A percentile compares a stretch with the other conserved stretches of the same genome.
These are phyloP conservation scores for Ophthalmolycus amberensis DNA, from an alignment of 2,113 vertebrate species.

Conservation along the genomic window DNA sequence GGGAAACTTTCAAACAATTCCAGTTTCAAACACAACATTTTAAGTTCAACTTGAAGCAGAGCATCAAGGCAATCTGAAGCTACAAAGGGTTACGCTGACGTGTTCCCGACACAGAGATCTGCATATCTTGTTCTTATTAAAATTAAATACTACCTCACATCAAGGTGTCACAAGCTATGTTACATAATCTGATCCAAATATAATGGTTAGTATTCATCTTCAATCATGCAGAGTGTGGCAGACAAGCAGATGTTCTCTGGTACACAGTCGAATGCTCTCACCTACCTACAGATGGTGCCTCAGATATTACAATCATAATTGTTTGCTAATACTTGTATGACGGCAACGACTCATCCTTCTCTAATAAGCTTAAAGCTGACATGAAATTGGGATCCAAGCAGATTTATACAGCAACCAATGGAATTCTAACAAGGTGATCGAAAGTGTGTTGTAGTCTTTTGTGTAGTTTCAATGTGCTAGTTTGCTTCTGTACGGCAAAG, in stretches of 20 bases:
- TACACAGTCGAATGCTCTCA: not conserved
- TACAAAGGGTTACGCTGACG: not conserved
- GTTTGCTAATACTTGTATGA: not conserved
- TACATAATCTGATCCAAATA: not conserved
- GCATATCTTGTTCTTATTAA: not conserved
- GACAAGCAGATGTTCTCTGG: not conserved
- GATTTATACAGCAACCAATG: not conserved
- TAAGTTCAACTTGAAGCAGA: not conserved
- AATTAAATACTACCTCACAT: not conserved
- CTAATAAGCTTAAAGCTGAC: not conserved
- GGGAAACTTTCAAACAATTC: not conserved
- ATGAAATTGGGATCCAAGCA: not conserved
- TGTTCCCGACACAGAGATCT: not conserved
- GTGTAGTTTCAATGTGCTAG: not conserved
- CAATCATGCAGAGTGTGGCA: not conserved
- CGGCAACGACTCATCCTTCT: not conserved
- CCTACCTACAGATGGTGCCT: not conserved
- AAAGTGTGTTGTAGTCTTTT: not conserved
- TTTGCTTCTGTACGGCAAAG: not conserved
- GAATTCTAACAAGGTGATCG: not conserved
- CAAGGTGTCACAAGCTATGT: not conserved
- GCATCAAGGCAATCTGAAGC: not conserved
- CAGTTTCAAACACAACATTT: constrained; percentile 9
- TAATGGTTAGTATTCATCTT: constrained; percentile 2
- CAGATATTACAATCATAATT: not conserved